Conservation (phyloP, 2,888 invertebrate genomes). For the Chaetogeoica ovagalla region DNA sequence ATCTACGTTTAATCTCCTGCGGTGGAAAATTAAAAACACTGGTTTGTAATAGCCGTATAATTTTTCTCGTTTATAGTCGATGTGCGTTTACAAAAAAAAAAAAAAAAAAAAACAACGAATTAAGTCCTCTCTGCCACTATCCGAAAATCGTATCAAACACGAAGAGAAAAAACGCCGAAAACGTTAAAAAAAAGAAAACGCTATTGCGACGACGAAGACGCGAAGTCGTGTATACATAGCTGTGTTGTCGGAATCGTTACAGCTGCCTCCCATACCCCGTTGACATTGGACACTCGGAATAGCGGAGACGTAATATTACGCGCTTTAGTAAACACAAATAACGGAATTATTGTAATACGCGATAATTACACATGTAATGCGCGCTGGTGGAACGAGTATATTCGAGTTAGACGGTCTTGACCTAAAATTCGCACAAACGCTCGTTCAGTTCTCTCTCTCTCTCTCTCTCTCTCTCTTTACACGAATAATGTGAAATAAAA, state of each 20-base stretch:
- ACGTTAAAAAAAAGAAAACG: too few relatives aligned
- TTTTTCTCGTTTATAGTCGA: too few relatives aligned
- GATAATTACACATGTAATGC: conserved; percentile 33
- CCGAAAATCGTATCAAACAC: too few relatives aligned
- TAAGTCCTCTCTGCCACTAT: too few relatives aligned
- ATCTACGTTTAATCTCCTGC: too few relatives aligned
- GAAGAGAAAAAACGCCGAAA: too few relatives aligned
- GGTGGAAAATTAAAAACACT: too few relatives aligned
- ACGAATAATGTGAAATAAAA: conserved; percentile 24
- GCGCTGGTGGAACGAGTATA: neutral
- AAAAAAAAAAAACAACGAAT: too few relatives aligned
- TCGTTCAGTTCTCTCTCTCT: conserved; percentile 3
- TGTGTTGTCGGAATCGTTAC: neutral
- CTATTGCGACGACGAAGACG: neutral
- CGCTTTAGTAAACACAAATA: conserved; percentile 29
- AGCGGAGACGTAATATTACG: conserved; percentile 7
- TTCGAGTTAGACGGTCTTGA: conserved; percentile 26
- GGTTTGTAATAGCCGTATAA: too few relatives aligned
- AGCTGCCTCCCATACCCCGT: conserved; percentile 13
- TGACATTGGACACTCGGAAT: conserved; percentile 49
- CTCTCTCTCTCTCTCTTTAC: too few relatives aligned
- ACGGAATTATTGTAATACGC: conserved; percentile 40
- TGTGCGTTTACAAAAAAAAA: too few relatives aligned
- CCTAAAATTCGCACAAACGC: conserved; percentile 22
- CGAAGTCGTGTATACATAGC: neutral